phyloP scores from a whole-genome alignment of 2,113 vertebrate species.

The Cettia cetti region DNA sequence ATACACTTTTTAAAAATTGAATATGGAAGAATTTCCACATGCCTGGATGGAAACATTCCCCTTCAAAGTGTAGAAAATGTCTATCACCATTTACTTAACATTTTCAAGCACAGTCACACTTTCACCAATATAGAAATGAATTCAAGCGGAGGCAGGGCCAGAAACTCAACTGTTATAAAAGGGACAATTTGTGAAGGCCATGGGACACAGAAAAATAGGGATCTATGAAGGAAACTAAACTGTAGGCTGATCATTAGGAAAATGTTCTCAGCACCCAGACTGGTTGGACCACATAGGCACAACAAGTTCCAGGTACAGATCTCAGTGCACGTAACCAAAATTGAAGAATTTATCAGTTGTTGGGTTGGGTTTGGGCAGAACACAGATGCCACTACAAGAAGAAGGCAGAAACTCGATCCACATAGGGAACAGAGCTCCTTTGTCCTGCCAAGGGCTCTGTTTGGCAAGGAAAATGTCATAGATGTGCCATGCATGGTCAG shows the following conservation, averaged over 20 bases:
- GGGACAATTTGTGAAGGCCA: background rate
- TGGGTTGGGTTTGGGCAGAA: background rate
- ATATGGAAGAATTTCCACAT: background rate
- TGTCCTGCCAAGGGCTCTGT: background rate
- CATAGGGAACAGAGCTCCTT: background rate
- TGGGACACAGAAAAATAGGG: background rate
- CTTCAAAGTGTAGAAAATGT: background rate
- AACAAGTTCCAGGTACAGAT: background rate
- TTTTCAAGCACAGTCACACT: background rate
- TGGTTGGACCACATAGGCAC: background rate
- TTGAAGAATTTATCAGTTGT: background rate
- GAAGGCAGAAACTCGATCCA: background rate
- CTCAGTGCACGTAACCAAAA: rapidly evolving
- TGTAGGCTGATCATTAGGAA: background rate
- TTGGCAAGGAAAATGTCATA: background rate
- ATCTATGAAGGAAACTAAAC: background rate
- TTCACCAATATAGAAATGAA: background rate
- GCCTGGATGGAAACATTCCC: background rate
- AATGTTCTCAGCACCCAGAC: background rate
- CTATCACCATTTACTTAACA: background rate
- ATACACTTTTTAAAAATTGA: background rate
- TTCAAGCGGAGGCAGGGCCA: background rate
- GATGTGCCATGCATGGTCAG: background rate
- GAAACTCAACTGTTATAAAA: background rate
- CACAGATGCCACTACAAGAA: background rate